Conservation (phyloP, 2,888 invertebrate species). For the Smittia sp. region DNA sequence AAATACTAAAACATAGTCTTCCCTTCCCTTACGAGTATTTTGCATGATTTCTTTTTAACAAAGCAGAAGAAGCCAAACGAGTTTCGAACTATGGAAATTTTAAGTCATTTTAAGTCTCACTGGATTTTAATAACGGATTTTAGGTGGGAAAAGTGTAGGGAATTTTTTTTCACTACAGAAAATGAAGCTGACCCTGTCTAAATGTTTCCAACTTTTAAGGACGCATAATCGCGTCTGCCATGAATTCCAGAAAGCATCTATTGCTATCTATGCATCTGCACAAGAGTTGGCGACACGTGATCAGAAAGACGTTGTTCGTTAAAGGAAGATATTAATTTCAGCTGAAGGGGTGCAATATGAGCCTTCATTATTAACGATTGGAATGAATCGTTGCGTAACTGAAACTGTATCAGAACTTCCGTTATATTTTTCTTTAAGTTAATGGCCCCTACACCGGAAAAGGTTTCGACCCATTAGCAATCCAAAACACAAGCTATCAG, state of each 20-base stretch:
- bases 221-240: conserved; percentile 13
- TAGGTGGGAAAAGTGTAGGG: no score
- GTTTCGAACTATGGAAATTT: no score
- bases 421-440: neutral
- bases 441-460: conserved; percentile 33
- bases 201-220: no score
- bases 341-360: conserved; percentile 21
- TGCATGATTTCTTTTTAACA: no score
- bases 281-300: conserved; percentile 30
- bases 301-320: neutral
- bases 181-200: no score
- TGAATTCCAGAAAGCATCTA: conserved; percentile 13
- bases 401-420: neutral
- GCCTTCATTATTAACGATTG: neutral
- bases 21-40: no score
- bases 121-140: no score
- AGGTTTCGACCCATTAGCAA: conserved; percentile 34
- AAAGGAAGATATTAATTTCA: conserved; percentile 18
- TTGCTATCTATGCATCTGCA: conserved; percentile 31
- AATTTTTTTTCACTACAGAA: no score
- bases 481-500: neutral
- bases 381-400: conserved; percentile 31
- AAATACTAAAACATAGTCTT: no score
- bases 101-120: no score
- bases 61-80: no score